These are phyloP conservation scores for Caenorhabditis uteleia DNA, from an alignment of 2,888 invertebrate genomes.

Conservation along the genomic window DNA sequence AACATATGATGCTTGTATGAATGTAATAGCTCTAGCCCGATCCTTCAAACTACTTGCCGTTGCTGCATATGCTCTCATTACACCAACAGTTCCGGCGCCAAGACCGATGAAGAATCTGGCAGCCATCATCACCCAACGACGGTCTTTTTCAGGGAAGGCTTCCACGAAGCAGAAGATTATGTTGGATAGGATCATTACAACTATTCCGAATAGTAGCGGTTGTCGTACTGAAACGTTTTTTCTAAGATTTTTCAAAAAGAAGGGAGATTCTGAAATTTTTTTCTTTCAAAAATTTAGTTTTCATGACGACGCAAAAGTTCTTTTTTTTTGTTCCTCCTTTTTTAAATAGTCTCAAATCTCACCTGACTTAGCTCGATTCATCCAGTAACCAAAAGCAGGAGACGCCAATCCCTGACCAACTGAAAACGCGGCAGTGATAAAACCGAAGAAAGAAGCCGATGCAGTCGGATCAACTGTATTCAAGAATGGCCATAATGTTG, in stretches of 20 bases:
- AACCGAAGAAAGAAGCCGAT: slow-evolving; percentile 46
- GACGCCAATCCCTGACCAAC: slow-evolving; percentile 48
- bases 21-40: slow-evolving; percentile 49
- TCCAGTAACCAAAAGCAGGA: slow-evolving; percentile 52
- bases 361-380: slow-evolving; percentile 48
- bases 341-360: slow-evolving; percentile 4
- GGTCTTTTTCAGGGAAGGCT: slow-evolving; percentile 28
- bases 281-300: neutral
- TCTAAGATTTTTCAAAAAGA: neutral
- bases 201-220: slow-evolving; percentile 45
- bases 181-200: slow-evolving; percentile 48
- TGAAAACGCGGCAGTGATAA: slow-evolving; percentile 52
- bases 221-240: slow-evolving; percentile 49
- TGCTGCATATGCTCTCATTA: slow-evolving; percentile 48
- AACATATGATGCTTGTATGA: slow-evolving; percentile 48
- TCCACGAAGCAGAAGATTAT: slow-evolving; percentile 54
- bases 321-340: neutral
- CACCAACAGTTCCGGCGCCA: slow-evolving; percentile 50
- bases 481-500: slow-evolving; percentile 50
- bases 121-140: slow-evolving; percentile 51
- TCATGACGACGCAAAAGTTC: neutral
- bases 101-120: slow-evolving; percentile 47
- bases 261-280: neutral
- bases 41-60: slow-evolving; percentile 47
- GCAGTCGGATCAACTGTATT: slow-evolving; percentile 51